Conservation (phyloP, 2,888 invertebrate species). For the Helobdella robusta region DNA sequence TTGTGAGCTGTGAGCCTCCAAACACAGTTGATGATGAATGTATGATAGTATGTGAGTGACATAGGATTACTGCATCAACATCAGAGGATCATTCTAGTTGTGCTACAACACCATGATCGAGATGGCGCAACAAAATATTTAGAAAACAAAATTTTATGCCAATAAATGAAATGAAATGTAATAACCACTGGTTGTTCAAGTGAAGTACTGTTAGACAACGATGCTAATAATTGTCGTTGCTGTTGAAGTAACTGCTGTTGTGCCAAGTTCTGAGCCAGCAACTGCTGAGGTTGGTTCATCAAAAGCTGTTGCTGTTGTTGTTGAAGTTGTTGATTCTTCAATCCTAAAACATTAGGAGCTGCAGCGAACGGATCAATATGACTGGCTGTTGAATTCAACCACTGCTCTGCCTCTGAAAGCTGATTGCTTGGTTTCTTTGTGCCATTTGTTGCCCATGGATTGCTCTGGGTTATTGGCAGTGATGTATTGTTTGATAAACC, state of each 20-base stretch:
- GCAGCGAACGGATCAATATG: slow-evolving; percentile 32
- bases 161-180: too few relatives aligned
- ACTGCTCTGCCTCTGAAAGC: slow-evolving; percentile 26
- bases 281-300: background rate
- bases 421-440: slow-evolving; percentile 41
- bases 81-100: too few relatives aligned
- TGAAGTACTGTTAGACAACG: background rate
- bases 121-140: too few relatives aligned
- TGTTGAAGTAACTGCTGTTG: too few relatives aligned
- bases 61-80: too few relatives aligned
- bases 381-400: slow-evolving; percentile 29
- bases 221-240: background rate
- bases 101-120: too few relatives aligned
- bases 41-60: too few relatives aligned
- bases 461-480: slow-evolving; percentile 17
- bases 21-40: too few relatives aligned
- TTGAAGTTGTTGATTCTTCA: slow-evolving; percentile 7
- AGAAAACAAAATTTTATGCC: too few relatives aligned
- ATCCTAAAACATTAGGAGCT: slow-evolving; percentile 20
- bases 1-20: too few relatives aligned
- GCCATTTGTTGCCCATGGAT: slow-evolving; percentile 24
- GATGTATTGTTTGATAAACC: background rate
- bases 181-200: too few relatives aligned
- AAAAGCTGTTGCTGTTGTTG: background rate
- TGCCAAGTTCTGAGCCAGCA: background rate